Evolutionary conservation across 2,113 vertebrate genomes (phyloP).

Genomic region (Melanerpes formicivorus): DNA sequence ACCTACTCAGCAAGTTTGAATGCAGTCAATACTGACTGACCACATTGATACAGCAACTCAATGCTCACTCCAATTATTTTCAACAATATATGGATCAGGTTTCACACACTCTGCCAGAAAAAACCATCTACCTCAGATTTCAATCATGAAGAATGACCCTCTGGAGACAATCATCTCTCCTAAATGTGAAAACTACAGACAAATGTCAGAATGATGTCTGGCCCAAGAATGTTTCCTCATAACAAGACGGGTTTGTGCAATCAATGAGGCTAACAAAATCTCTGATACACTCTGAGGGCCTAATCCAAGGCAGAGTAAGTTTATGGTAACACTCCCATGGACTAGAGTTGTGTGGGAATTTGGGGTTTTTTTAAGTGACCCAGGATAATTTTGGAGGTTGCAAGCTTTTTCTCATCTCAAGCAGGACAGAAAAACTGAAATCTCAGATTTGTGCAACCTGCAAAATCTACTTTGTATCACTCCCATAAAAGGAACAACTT

Average conservation of each 20-base stretch:
- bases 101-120: conserved; percentile 40
- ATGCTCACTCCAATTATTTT: conserved; percentile 15
- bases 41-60: conserved; percentile 26
- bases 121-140: conserved; percentile 57
- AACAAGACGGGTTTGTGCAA: conserved; percentile 68
- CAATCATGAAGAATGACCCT: conserved; percentile 64
- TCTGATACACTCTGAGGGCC: conserved; percentile 37
- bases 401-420: not conserved
- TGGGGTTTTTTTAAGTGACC: not conserved
- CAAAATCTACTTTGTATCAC: not conserved
- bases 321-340: conserved; percentile 48
- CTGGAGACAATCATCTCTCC: conserved; percentile 58
- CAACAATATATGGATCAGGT: conserved; percentile 63
- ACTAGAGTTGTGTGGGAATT: conserved; percentile 32
- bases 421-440: not conserved
- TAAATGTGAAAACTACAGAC: conserved; percentile 63
- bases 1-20: conserved; percentile 28
- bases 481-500: not conserved
- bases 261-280: conserved; percentile 54
- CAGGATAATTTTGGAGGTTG: not conserved
- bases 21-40: not conserved
- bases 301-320: conserved; percentile 29
- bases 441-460: not conserved
- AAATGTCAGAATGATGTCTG: conserved; percentile 48
- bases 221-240: conserved; percentile 51